A percentile compares a stretch with the other conserved stretches of the same genome.
Evolutionary conservation across 2,888 invertebrate genomes (phyloP).

Genomic region (Sturmia bella): DNA sequence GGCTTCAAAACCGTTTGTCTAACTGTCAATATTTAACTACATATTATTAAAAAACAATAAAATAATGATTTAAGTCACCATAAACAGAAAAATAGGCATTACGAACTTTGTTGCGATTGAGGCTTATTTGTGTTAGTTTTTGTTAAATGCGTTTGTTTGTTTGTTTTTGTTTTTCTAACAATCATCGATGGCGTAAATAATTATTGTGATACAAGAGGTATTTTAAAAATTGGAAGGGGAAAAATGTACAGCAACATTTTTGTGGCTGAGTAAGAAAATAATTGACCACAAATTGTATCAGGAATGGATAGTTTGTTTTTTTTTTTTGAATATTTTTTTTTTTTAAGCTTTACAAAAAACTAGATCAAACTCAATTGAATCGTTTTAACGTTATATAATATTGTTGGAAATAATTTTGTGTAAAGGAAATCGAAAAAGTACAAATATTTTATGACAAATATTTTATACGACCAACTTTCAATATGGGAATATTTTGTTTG

Average conservation of each 20-base stretch:
- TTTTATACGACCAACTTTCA: too few relatives aligned
- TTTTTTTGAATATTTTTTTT: neutral
- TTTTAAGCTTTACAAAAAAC: neutral
- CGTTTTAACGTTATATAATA: neutral
- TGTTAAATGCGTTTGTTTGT: neutral
- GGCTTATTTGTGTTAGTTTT: slow-evolving; percentile 21
- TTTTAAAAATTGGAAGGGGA: neutral
- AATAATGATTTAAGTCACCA: neutral
- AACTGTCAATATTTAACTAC: slow-evolving; percentile 26
- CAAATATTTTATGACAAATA: too few relatives aligned
- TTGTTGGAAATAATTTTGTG: too few relatives aligned
- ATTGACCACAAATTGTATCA: slow-evolving; percentile 57
- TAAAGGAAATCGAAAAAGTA: neutral
- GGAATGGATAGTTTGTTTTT: slow-evolving; percentile 22
- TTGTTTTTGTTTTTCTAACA: slow-evolving; percentile 24
- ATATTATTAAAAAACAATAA: slow-evolving; percentile 19
- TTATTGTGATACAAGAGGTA: slow-evolving; percentile 51
- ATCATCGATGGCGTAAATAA: slow-evolving; percentile 59
- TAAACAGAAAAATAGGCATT: slow-evolving; percentile 13
- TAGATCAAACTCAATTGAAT: neutral
- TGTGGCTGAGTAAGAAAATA: slow-evolving; percentile 24
- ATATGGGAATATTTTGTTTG: too few relatives aligned
- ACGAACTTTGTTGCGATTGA: slow-evolving; percentile 3
- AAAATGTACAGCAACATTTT: slow-evolving; percentile 1
- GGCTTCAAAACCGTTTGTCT: slow-evolving; percentile 45